Conservation (phyloP, 2,888 invertebrate species). For the Drosophila cyrtoloma region DNA sequence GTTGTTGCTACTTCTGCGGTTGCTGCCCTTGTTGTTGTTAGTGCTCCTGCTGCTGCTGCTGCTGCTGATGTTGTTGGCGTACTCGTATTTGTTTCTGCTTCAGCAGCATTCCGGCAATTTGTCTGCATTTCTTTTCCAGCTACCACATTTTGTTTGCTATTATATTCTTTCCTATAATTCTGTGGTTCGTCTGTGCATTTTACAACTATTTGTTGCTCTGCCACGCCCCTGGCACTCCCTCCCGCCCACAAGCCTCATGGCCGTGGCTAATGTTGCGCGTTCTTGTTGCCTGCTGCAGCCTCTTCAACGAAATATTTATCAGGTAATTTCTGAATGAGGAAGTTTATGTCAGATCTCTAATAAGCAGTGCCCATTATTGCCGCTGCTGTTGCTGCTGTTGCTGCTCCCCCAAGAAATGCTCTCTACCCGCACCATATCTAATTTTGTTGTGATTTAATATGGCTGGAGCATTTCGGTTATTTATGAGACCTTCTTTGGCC, state of each 20-base stretch:
- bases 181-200: slow-evolving; percentile 40
- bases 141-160: slow-evolving; percentile 49
- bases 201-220: slow-evolving; percentile 53
- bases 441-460: slow-evolving; percentile 59
- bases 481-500: slow-evolving; percentile 44
- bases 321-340: slow-evolving; percentile 65
- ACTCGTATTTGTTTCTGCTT: slow-evolving; percentile 65
- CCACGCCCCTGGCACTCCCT: slow-evolving; percentile 36
- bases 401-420: neutral
- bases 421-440: neutral
- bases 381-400: slow-evolving; percentile 8
- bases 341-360: slow-evolving; percentile 51
- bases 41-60: slow-evolving; percentile 40
- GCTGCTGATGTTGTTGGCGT: slow-evolving; percentile 31
- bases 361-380: slow-evolving; percentile 34
- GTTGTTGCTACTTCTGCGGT: slow-evolving; percentile 46
- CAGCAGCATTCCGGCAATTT: slow-evolving; percentile 67
- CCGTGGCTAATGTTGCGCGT: slow-evolving; percentile 26
- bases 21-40: slow-evolving; percentile 31
- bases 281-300: slow-evolving; percentile 21
- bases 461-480: slow-evolving; percentile 51
- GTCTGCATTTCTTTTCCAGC: slow-evolving; percentile 70
- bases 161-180: slow-evolving; percentile 51
- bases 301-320: slow-evolving; percentile 46
- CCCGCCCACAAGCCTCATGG: slow-evolving; percentile 5